These are phyloP conservation scores for Drosophila robusta DNA, from an alignment of 2,888 invertebrate genomes.

Conservation along the genomic window DNA sequence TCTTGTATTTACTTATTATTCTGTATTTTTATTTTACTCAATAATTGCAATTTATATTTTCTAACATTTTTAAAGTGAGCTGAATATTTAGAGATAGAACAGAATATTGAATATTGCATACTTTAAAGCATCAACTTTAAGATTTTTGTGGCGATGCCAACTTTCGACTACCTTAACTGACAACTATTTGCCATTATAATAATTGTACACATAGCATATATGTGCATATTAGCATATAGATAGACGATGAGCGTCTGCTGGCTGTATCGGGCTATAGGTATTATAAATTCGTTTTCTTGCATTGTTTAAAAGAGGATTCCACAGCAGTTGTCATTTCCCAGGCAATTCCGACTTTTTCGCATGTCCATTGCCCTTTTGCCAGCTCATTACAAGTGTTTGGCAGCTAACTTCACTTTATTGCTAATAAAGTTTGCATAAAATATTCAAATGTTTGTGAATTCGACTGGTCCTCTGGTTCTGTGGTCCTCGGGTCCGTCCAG, in stretches of 20 bases:
- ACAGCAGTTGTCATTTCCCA: constrained; percentile 7
- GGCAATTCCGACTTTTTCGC: not conserved
- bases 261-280: not conserved
- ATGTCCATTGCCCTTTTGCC: constrained; percentile 12
- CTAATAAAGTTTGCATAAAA: constrained; percentile 63
- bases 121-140: no score
- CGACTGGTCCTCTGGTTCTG: constrained; percentile 11
- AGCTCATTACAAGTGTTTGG: constrained; percentile 57
- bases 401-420: constrained; percentile 54
- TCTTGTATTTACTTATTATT: no score
- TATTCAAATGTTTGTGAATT: constrained; percentile 53
- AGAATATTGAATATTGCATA: no score
- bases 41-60: no score
- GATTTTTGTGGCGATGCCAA: no score
- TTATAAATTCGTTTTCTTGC: not conserved
- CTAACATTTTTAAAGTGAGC: no score
- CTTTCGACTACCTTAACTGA: no score
- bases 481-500: not conserved
- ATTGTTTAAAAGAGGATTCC: not conserved
- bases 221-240: not conserved
- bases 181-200: no score
- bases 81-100: no score
- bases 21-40: no score
- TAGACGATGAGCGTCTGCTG: no score
- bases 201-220: no score